Conservation (phyloP, 2,888 invertebrate species). For the Anagyrus pseudococci region DNA sequence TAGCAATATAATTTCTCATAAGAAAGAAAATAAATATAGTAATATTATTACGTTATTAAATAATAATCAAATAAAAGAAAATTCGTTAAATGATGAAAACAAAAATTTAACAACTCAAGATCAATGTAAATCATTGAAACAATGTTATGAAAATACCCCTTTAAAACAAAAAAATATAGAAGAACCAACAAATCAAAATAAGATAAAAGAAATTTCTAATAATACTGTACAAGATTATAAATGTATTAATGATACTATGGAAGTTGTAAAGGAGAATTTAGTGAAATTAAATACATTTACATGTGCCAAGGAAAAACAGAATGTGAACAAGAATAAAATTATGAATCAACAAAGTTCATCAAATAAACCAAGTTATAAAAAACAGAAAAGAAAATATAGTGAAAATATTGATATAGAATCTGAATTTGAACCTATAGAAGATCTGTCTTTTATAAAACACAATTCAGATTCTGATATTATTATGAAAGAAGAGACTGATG, state of each 20-base stretch:
- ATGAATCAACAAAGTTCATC: background rate
- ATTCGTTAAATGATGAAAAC: no score
- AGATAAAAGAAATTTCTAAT: no score
- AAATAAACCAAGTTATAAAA: background rate
- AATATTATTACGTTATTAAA: no score
- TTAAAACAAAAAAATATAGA: background rate
- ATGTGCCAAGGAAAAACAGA: background rate
- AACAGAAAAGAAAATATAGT: background rate
- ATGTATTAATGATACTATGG: no score
- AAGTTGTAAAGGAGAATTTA: no score
- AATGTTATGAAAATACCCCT: background rate
- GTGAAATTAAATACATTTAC: no score
- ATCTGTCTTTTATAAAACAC: background rate
- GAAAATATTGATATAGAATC: background rate
- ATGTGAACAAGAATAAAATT: background rate
- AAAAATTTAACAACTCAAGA: no score
- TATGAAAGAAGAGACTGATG: background rate
- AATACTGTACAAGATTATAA: no score
- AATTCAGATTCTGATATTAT: background rate
- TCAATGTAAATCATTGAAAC: no score
- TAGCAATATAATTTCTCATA: background rate
- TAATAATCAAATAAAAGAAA: no score
- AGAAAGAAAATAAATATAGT: no score
- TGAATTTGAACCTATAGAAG: background rate
- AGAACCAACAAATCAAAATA: no score